Percentiles rank a stretch among this genome's conserved stretches.
Conservation (phyloP, 2,888 invertebrate species). For the Diachrysia chrysitis region DNA sequence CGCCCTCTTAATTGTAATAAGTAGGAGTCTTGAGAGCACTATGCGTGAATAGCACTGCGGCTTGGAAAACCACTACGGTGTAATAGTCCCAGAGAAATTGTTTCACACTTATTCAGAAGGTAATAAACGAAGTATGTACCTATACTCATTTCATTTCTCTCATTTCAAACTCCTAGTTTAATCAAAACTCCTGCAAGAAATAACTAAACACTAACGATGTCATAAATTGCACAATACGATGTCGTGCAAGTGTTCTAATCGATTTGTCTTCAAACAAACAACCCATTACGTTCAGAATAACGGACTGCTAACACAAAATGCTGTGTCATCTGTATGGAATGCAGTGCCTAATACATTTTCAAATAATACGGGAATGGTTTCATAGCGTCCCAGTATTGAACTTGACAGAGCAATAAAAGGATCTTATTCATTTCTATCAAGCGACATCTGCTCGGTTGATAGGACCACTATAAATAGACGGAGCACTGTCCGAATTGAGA, state of each 20-base stretch:
- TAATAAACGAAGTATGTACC: too few species aligned
- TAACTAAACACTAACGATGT: slow-evolving; percentile 4
- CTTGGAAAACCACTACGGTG: slow-evolving; percentile 16
- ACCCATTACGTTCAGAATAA: neutral
- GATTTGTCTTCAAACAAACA: neutral
- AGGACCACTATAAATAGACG: slow-evolving; percentile 63
- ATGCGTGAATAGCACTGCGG: slow-evolving; percentile 31
- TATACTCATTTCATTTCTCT: too few species aligned
- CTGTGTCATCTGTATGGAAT: slow-evolving; percentile 13
- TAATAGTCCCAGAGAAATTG: slow-evolving; percentile 17
- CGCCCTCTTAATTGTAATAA: slow-evolving; percentile 48
- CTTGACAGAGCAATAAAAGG: slow-evolving; percentile 47
- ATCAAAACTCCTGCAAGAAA: neutral
- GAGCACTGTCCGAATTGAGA: slow-evolving; percentile 66
- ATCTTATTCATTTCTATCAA: slow-evolving; percentile 47
- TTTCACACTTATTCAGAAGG: slow-evolving; percentile 2
- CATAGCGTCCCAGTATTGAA: slow-evolving; percentile 30
- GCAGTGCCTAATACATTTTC: neutral
- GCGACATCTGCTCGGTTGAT: slow-evolving; percentile 40
- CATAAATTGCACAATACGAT: neutral
- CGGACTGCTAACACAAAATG: neutral
- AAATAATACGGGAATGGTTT: slow-evolving; percentile 4
- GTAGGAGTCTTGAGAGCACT: slow-evolving; percentile 42
- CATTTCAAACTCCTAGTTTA: too few species aligned
- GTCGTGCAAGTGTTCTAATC: neutral